These are phyloP conservation scores for Bombylius major DNA, from an alignment of 2,888 invertebrate species.

Conservation along the genomic window DNA sequence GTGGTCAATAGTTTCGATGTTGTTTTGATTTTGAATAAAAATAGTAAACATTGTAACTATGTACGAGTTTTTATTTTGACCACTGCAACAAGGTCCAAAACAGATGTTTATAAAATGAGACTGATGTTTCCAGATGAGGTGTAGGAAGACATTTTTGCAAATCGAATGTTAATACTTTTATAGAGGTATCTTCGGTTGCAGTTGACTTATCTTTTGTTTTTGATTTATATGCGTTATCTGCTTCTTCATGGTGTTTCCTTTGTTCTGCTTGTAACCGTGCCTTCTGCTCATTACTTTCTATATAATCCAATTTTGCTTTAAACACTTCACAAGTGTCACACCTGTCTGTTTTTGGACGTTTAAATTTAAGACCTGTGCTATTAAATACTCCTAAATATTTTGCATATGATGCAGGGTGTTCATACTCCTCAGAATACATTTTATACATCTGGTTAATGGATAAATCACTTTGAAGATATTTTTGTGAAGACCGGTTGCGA, in stretches of 20 bases:
- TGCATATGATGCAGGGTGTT: slow-evolving; percentile 2
- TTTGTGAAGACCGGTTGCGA: slow-evolving; percentile 4
- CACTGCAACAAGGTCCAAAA: slow-evolving; percentile 17
- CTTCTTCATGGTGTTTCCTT: slow-evolving; percentile 2
- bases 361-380: no score
- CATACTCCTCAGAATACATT: slow-evolving; percentile 5
- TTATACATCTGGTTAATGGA: slow-evolving; percentile 1
- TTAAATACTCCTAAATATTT: neutral
- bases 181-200: slow-evolving; percentile 2
- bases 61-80: slow-evolving; percentile 6
- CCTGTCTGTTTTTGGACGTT: no score
- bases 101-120: slow-evolving; percentile 22
- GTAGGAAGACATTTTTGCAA: slow-evolving; percentile 21
- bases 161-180: slow-evolving; percentile 6
- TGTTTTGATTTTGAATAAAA: slow-evolving; percentile 5
- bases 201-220: neutral
- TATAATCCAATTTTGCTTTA: no score
- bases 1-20: slow-evolving; percentile 7
- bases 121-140: slow-evolving; percentile 18
- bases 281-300: no score
- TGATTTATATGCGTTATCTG: slow-evolving; percentile 4
- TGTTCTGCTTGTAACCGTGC: no score
- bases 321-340: no score
- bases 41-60: slow-evolving; percentile 6
- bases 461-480: slow-evolving; percentile 5